Conservation (phyloP, 1,140 invertebrate species). For the Rhynchophorus ferrugineus region DNA sequence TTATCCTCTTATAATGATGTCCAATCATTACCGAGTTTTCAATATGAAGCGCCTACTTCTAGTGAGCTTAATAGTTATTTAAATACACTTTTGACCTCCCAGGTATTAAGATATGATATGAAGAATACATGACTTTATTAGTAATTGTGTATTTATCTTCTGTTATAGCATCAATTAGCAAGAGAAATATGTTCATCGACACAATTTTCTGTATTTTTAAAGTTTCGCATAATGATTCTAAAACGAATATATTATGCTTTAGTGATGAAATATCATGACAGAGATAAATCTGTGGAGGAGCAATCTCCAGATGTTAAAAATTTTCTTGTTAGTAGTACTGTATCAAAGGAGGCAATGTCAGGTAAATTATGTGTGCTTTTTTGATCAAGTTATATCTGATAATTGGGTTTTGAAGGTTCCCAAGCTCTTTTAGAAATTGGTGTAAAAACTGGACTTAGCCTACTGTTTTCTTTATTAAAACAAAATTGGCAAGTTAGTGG, state of each 20-base stretch:
- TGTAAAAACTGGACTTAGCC: conserved; percentile 54
- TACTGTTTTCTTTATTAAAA: conserved; percentile 53
- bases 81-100: conserved; percentile 45
- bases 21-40: conserved; percentile 42
- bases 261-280: conserved; percentile 48
- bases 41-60: conserved; percentile 42
- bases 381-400: neutral
- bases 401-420: conserved; percentile 38
- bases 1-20: conserved; percentile 35
- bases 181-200: conserved; percentile 48
- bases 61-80: conserved; percentile 50
- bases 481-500: conserved; percentile 51
- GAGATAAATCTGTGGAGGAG: conserved; percentile 35
- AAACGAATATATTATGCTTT: conserved; percentile 55
- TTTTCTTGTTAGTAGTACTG: conserved; percentile 4
- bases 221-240: conserved; percentile 52
- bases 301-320: conserved; percentile 18
- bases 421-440: conserved; percentile 58
- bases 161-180: conserved; percentile 43
- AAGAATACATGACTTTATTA: neutral
- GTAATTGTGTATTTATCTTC: neutral
- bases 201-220: conserved; percentile 48
- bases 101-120: conserved; percentile 29
- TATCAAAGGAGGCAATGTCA: conserved; percentile 10
- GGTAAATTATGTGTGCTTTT: conserved; percentile 9